A percentile compares a stretch with the other conserved stretches of the same genome.
Evolutionary conservation across 2,113 vertebrate species (phyloP).

Genomic region (Coturnix japonica): DNA sequence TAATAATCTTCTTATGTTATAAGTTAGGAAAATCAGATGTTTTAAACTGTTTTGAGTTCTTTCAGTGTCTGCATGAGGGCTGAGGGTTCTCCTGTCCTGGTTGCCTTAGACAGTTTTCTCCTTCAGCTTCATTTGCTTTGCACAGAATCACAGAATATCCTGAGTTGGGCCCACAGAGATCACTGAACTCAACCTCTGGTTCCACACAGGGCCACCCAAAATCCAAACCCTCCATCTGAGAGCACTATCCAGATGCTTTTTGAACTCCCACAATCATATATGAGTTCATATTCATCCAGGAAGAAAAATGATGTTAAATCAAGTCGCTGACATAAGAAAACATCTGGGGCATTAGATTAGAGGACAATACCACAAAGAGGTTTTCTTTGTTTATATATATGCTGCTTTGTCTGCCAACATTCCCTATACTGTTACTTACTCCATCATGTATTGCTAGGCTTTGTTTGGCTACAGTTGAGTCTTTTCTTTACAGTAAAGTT

Average conservation of each 20-base stretch:
- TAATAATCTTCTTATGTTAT: conserved; percentile 44
- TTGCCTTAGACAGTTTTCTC: neutral
- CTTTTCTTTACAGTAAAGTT: conserved; percentile 5
- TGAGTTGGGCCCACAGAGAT: neutral
- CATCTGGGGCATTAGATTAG: neutral
- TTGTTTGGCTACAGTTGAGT: neutral
- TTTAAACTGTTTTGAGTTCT: conserved; percentile 57
- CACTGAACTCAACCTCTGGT: neutral
- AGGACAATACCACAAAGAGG: neutral
- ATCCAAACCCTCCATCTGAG: neutral
- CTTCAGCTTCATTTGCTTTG: neutral
- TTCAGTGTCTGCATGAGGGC: conserved; percentile 16
- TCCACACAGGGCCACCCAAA: neutral
- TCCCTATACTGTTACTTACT: neutral
- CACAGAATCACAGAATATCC: neutral
- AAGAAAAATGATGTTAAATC: neutral
- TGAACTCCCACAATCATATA: neutral
- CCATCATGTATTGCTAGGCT: neutral
- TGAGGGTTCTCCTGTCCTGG: neutral
- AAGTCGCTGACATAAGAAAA: neutral
- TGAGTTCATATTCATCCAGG: neutral
- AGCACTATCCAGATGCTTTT: neutral
- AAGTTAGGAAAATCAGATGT: conserved; percentile 41
- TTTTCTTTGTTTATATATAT: neutral
- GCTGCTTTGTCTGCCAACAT: neutral